These are phyloP conservation scores for Bellardia pandia DNA, from an alignment of 2,888 invertebrate genomes.

Conservation along the genomic window DNA sequence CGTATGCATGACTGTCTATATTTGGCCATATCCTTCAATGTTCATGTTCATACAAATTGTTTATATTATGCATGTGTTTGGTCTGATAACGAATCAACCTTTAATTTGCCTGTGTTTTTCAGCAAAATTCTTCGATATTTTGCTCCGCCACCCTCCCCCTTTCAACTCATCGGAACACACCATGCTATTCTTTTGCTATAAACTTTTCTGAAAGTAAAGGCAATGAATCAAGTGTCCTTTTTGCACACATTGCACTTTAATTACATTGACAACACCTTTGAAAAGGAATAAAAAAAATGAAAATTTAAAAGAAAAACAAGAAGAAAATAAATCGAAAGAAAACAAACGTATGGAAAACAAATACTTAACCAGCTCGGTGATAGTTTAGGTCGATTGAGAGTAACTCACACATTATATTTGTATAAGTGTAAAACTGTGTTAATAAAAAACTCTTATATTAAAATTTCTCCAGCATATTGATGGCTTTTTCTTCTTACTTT, in stretches of 20 bases:
- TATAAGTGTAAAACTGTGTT: too few relatives aligned
- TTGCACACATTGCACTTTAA: constrained; percentile 73
- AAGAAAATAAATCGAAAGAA: constrained; percentile 35
- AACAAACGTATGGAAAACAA: background rate
- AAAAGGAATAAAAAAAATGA: background rate
- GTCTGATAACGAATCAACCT: constrained; percentile 69
- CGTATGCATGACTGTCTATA: constrained; percentile 1
- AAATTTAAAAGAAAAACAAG: background rate
- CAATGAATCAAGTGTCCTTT: constrained; percentile 69
- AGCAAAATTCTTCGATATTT: constrained; percentile 57
- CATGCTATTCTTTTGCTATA: constrained; percentile 43
- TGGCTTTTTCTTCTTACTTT: too few relatives aligned
- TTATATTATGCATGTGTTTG: constrained; percentile 63
- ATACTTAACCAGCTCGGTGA: background rate
- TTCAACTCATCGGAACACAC: background rate
- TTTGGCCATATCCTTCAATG: constrained; percentile 39
- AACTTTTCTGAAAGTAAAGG: constrained; percentile 40
- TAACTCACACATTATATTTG: too few relatives aligned
- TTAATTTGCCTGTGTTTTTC: constrained; percentile 64
- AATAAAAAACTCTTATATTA: too few relatives aligned
- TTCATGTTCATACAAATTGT: constrained; percentile 45
- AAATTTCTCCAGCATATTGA: too few relatives aligned
- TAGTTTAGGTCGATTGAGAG: background rate
- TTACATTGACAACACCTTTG: constrained; percentile 73
- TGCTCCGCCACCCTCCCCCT: background rate